Percentiles rank a stretch among this genome's conserved stretches.
phyloP scores from a whole-genome alignment of 1,140 invertebrate genomes.

The Archegozetes longisetosus region DNA sequence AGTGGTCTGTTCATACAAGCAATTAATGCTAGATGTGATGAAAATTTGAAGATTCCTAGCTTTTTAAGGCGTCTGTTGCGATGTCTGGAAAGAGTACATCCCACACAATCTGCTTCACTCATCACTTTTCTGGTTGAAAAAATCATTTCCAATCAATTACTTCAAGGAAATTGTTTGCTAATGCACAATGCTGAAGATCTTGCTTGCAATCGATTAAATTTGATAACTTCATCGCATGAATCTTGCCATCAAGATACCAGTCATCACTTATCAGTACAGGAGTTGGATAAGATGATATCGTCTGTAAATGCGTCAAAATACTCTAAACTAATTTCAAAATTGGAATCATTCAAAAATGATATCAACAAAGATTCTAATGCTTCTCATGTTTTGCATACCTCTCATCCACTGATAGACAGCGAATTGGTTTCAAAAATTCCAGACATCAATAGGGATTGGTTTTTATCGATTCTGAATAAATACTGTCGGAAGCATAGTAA shows the following conservation, averaged over 20 bases:
- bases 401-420: not conserved
- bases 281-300: not conserved
- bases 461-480: not conserved
- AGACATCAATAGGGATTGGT: constrained; percentile 8
- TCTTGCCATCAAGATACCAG: not conserved
- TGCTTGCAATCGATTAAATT: not conserved
- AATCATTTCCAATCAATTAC: constrained; percentile 40
- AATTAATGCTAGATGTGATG: constrained; percentile 39
- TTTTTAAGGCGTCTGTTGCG: constrained; percentile 39
- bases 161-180: constrained; percentile 21
- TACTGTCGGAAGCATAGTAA: not conserved
- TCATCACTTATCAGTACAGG: not conserved
- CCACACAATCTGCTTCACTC: constrained; percentile 44
- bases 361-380: not conserved
- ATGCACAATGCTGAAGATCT: constrained; percentile 6
- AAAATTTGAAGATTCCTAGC: constrained; percentile 30
- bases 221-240: not conserved
- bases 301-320: not conserved
- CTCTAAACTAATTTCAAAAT: not conserved
- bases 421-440: not conserved
- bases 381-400: not conserved
- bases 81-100: constrained; percentile 47
- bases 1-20: constrained; percentile 54
- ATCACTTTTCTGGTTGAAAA: constrained; percentile 40
- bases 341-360: not conserved